Evolutionary conservation across 2,888 invertebrate species (phyloP), one percentile per base, ranked within the genome.

Genomic region (Chrysolina americana): DNA sequence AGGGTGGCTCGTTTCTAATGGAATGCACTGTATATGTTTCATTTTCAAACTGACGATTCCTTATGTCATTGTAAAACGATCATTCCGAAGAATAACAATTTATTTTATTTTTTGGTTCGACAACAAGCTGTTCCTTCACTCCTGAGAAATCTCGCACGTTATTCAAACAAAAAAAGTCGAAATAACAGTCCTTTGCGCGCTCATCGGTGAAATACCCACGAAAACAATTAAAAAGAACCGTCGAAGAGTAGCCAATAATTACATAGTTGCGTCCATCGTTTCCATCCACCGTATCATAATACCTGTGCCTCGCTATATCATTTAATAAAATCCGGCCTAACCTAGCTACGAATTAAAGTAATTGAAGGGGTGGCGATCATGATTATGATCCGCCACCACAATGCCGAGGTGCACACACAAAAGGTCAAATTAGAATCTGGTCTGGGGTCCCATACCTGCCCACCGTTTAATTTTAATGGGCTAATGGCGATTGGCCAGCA

Each of bases 401-500:
- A 74, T 13, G 56, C 21, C 0, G 28, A 59, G 59, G 59, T 59
- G 53, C 53, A 59, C 28, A 28, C 59, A 15, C 59, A 23, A 72
- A 73, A 73, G 69, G 70, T 76, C 62, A 76, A 76, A 76, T 76
- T 76, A 73, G 76, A 59, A 59, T 59, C 59, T 59, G 53, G 53
- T 53, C 68, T 70, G 74, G 68, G 71, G 76, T 56, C 71, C 72
- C 72, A 53, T 73, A 78, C 80, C 81, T 78, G 78, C 80, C 80
- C 80, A 80, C 80, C 79, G 81, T 82, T 82, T 83, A 82, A 84
- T 78, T 82, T 82, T 83, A 81, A 84, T 82, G 82, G 83, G 79
- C 78, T 75, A 85, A 84, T 84, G 84, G 84, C 86, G 84, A 86
- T 86, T 86, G 86, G 86, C 82, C 53, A 13, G 21, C 83, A 83